These are phyloP conservation scores for Rhinoptilus africanus DNA, from an alignment of 2,113 vertebrate species.

Conservation along the genomic window DNA sequence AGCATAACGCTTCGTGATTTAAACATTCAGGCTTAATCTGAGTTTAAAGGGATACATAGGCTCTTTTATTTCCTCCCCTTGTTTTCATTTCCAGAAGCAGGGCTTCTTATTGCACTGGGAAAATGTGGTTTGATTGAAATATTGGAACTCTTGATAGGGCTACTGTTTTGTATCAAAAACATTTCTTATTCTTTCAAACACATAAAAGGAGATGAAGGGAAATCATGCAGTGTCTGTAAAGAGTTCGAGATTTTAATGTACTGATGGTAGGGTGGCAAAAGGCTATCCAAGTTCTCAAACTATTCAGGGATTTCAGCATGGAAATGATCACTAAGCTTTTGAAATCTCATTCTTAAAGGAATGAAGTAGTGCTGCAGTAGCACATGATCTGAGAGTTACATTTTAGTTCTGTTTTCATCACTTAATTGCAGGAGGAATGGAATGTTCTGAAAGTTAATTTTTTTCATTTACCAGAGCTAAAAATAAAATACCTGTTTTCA, in stretches of 20 bases:
- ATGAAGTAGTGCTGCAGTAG: background rate
- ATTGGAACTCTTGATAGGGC: background rate
- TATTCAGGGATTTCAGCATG: background rate
- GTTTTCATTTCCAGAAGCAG: background rate
- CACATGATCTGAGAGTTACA: background rate
- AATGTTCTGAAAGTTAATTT: background rate
- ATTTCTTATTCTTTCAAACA: background rate
- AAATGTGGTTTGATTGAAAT: background rate
- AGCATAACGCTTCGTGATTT: background rate
- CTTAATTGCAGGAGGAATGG: conserved; percentile 3
- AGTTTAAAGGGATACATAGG: background rate
- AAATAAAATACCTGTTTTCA: conserved; percentile 7
- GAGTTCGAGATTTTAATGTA: background rate
- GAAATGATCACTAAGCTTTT: background rate
- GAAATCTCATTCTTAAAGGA: conserved; percentile 29
- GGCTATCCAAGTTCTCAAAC: conserved; percentile 12
- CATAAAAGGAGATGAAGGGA: background rate
- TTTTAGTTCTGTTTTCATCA: background rate
- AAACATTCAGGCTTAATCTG: background rate
- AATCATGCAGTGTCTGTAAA: conserved; percentile 53
- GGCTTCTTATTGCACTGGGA: background rate
- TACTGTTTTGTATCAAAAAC: background rate
- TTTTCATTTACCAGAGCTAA: background rate
- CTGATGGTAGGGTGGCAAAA: background rate
- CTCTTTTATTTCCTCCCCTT: background rate